These are phyloP conservation scores for Oryzias celebensis DNA, from an alignment of 2,113 vertebrate genomes.

Conservation along the genomic window DNA sequence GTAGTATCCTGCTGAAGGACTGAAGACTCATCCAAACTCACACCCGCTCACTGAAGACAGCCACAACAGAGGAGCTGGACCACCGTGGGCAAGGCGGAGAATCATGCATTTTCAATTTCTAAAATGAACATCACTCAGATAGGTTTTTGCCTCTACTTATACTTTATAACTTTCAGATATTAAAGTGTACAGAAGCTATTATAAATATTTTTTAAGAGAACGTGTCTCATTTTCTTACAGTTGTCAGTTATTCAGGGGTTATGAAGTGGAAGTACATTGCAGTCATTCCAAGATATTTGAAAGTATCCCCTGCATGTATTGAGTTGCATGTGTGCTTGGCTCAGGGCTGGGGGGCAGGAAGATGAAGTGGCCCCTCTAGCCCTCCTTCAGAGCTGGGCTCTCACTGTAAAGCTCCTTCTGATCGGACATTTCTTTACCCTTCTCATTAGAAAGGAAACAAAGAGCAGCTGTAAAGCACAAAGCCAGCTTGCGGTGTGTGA, in stretches of 20 bases:
- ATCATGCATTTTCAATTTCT: conserved; percentile 80
- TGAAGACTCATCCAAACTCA: conserved; percentile 64
- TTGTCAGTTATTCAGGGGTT: conserved; percentile 81
- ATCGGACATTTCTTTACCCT: conserved; percentile 63
- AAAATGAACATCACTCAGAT: conserved; percentile 78
- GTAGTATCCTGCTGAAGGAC: conserved; percentile 60
- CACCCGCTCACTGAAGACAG: conserved; percentile 41
- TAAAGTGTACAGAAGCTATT: conserved; percentile 87
- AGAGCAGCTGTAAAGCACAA: conserved; percentile 76
- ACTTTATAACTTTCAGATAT: conserved; percentile 94
- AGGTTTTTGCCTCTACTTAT: conserved; percentile 83
- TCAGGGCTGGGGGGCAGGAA: conserved; percentile 10
- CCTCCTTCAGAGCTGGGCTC: background rate
- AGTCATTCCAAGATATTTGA: conserved; percentile 80
- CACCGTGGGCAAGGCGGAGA: conserved; percentile 62
- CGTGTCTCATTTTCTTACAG: conserved; percentile 82
- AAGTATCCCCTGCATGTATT: conserved; percentile 83
- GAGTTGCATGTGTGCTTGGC: conserved; percentile 73
- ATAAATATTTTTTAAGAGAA: conserved; percentile 94
- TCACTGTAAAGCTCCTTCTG: too few relatives aligned
- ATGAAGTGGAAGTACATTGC: conserved; percentile 75
- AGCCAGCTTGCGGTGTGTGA: conserved; percentile 14
- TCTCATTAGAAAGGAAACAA: conserved; percentile 46
- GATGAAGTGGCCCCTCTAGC: background rate
- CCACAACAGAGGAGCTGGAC: conserved; percentile 66